Percentiles rank a stretch among this genome's conserved stretches.
Evolutionary conservation across 53 echinoderm and acorn worm species (phyloP).

Genomic region (Apostichopus leukothele): DNA sequence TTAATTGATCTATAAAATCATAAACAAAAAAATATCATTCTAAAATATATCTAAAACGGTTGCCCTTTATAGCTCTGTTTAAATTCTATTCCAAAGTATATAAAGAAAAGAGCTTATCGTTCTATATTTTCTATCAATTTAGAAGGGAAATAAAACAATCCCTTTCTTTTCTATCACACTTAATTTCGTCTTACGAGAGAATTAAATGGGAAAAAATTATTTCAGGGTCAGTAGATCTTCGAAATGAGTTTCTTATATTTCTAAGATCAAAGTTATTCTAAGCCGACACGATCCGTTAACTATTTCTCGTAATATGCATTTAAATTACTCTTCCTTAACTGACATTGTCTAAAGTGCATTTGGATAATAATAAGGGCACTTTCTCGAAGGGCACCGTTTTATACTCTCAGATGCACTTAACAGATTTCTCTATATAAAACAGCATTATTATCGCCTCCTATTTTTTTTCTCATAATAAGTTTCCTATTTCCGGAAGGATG

Average conservation of each 20-base stretch:
- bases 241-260: background rate
- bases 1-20: too few relatives aligned
- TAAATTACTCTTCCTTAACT: background rate
- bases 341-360: background rate
- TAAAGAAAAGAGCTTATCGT: too few relatives aligned
- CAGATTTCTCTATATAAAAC: background rate
- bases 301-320: conserved; percentile 24
- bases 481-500: too few relatives aligned
- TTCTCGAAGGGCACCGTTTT: background rate
- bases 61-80: too few relatives aligned
- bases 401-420: background rate
- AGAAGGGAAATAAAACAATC: background rate
- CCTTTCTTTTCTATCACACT: background rate
- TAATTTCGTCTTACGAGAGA: background rate
- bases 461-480: too few relatives aligned
- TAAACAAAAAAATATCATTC: too few relatives aligned
- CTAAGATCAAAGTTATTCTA: conserved; percentile 22
- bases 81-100: too few relatives aligned
- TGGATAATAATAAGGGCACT: background rate
- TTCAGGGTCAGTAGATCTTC: conserved; percentile 31
- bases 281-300: background rate
- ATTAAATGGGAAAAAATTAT: background rate
- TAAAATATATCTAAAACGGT: too few relatives aligned
- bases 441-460: too few relatives aligned
- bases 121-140: background rate